Conservation (phyloP, 2,888 invertebrate genomes). For the Clusia tigrina region DNA sequence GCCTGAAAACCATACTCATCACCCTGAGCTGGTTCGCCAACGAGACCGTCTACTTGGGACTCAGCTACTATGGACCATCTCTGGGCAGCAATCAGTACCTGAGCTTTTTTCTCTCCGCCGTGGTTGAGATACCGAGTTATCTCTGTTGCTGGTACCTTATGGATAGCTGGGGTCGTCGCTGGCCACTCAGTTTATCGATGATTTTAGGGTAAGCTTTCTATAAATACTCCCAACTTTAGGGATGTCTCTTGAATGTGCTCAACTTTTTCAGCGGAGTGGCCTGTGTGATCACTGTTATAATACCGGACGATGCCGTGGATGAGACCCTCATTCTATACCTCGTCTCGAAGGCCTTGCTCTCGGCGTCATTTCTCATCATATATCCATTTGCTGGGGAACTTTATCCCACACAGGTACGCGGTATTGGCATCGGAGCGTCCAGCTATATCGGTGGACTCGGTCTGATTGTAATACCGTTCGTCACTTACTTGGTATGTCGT, state of each 20-base stretch:
- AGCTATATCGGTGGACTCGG: conserved; percentile 91
- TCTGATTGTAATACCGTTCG: conserved; percentile 87
- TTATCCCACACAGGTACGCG: conserved; percentile 88
- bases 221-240: background rate
- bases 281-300: conserved; percentile 83
- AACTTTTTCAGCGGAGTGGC: conserved; percentile 74
- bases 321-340: conserved; percentile 79
- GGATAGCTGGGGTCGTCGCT: conserved; percentile 86
- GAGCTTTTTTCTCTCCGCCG: conserved; percentile 86
- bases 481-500: conserved; percentile 82
- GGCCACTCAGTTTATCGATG: conserved; percentile 89
- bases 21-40: conserved; percentile 93
- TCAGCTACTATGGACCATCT: conserved; percentile 90
- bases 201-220: conserved; percentile 82
- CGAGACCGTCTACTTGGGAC: conserved; percentile 89
- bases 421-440: conserved; percentile 89
- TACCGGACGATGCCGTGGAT: conserved; percentile 79
- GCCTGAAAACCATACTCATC: conserved; percentile 84
- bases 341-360: conserved; percentile 87
- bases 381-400: conserved; percentile 93
- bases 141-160: conserved; percentile 87
- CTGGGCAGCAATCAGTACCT: conserved; percentile 87
- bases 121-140: conserved; percentile 90
- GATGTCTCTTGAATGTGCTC: conserved; percentile 67
- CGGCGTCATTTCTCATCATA: conserved; percentile 89